A percentile compares a stretch with the other conserved stretches of the same genome.
Conservation (phyloP, 2,797 vertebrate genomes). For the Typhlichthys eigenmanni region DNA sequence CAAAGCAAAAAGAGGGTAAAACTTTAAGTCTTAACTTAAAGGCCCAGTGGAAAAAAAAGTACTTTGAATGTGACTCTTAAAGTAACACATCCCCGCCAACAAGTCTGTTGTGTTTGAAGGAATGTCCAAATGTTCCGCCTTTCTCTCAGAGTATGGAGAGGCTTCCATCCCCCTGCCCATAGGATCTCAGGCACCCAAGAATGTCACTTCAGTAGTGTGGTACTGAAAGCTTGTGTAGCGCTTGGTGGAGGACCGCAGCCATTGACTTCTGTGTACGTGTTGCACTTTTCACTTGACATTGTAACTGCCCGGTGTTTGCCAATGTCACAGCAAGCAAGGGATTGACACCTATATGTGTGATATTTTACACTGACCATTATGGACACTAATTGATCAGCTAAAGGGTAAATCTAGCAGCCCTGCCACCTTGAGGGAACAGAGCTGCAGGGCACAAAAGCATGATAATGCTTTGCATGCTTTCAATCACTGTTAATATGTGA, state of each 20-base stretch:
- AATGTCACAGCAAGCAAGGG: constrained; percentile 40
- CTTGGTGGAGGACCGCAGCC: constrained; percentile 20
- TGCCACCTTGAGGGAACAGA: not conserved
- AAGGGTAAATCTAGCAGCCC: constrained; percentile 11
- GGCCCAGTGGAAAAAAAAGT: constrained; percentile 15
- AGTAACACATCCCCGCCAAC: constrained; percentile 71
- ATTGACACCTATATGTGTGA: constrained; percentile 51
- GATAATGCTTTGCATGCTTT: constrained; percentile 1
- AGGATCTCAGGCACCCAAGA: constrained; percentile 15
- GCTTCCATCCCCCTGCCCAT: constrained; percentile 41
- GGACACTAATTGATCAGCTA: constrained; percentile 41
- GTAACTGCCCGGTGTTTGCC: constrained; percentile 41
- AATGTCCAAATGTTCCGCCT: constrained; percentile 59
- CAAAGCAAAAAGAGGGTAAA: constrained; percentile 37
- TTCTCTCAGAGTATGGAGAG: constrained; percentile 38
- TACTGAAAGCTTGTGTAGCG: not conserved
- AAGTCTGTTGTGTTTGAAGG: constrained; percentile 72
- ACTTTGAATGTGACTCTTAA: constrained; percentile 70
- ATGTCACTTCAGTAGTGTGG: constrained; percentile 11
- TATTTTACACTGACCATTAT: constrained; percentile 44
- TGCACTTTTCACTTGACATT: constrained; percentile 34
- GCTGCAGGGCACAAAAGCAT: not conserved
- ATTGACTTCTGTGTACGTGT: constrained; percentile 33
- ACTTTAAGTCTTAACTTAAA: constrained; percentile 49
- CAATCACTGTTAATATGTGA: not conserved